Evolutionary conservation across 2,888 invertebrate species (phyloP), one percentile per base, ranked within the genome.

Genomic region (Eueremaeus valkanovi): DNA sequence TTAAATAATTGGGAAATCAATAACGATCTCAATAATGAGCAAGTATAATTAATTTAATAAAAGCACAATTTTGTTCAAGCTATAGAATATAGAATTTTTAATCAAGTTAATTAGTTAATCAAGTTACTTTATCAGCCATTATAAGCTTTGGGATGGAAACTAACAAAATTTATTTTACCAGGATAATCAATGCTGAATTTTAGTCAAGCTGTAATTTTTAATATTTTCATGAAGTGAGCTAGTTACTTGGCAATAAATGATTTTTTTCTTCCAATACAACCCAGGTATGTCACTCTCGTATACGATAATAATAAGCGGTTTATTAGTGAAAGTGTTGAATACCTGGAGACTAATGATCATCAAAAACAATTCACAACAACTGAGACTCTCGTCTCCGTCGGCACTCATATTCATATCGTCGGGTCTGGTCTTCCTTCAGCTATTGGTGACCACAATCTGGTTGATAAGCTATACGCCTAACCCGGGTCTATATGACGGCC

Each of bases 251-350:
- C 13, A 42, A 42, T 42, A 11, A 42, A 42, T 42, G 13, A 11
- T 42, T 11, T 42, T 42, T 42, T n/a, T n/a, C n/a, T n/a, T n/a
- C n/a, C n/a, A n/a, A n/a, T 49, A 8, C 11, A 49, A 18, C 55
- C n/a, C 21, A 74, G 75, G 68, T 27, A 27, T 84, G 24, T 84
- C 84, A 9, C 79, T 85, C 18, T 82, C 83, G 13, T 86, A 85
- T 77, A 81, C 84, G 16, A 80, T 84, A 45, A 81, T 83, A 36
- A 85, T 84, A 76, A 80, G 84, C 21, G 83, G 84, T 3, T 81
- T 85, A 79, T 81, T 85, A 76, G 82, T 85, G 1, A 84, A 84
- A 78, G 82, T 83, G 21, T 81, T 84, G 13, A 84, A 84, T 78
- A 82, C 82, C 72, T 84, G 84, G 83, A 78, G 84, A n/a, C 79